phyloP scores from a whole-genome alignment of 2,888 invertebrate species.

The Cephus sareptanus region DNA sequence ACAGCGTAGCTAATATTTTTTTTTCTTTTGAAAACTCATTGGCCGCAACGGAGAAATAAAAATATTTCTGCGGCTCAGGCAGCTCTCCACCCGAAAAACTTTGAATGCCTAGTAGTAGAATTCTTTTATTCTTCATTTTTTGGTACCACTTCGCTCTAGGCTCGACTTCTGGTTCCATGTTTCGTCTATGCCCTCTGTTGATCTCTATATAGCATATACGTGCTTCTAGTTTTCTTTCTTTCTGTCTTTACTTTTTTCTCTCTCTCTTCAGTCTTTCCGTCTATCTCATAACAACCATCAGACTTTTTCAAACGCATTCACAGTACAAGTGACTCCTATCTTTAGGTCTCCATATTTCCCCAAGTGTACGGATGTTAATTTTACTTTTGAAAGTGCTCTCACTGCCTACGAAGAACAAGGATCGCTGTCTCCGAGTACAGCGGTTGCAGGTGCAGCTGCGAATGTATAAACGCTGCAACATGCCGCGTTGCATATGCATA shows the following conservation, averaged over 20 bases:
- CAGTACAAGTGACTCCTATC: neutral
- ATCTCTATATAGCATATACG: neutral
- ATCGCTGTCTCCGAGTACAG: neutral
- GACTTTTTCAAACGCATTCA: neutral
- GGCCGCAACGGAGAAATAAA: neutral
- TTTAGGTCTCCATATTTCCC: neutral
- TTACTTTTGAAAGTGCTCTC: conserved; percentile 12
- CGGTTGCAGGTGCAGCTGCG: neutral
- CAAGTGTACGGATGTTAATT: conserved; percentile 12
- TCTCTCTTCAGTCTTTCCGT: neutral
- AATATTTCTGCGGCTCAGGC: neutral
- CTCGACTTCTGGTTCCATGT: neutral
- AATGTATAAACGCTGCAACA: conserved; percentile 25
- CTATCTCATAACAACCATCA: neutral
- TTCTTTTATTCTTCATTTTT: neutral
- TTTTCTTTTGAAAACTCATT: neutral
- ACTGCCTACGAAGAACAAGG: neutral
- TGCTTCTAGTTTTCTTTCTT: neutral
- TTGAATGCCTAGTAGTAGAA: neutral
- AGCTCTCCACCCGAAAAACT: neutral
- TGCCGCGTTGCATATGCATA: conserved; percentile 29
- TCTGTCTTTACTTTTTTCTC: neutral
- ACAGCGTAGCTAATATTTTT: neutral
- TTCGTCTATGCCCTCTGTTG: neutral
- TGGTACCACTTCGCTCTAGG: neutral